Evolutionary conservation across 92 coral and sea anemone genomes (phyloP).

Genomic region (Phenganax subtilis): DNA sequence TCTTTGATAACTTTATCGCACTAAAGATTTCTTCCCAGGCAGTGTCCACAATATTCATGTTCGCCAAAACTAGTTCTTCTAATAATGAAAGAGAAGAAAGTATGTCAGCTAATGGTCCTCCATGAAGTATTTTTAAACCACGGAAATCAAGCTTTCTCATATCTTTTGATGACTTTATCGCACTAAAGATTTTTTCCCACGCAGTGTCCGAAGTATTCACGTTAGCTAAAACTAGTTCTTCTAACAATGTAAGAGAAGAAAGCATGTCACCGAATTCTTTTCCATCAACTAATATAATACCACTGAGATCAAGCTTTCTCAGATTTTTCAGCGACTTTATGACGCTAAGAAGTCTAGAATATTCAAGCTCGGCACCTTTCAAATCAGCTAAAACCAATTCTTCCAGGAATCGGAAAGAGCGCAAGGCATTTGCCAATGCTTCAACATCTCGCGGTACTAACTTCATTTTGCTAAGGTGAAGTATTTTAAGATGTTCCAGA

Average conservation of each 20-base stretch:
- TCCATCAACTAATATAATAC: background rate
- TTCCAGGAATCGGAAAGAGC: too few species aligned
- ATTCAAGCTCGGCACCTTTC: too few species aligned
- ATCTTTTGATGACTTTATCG: background rate
- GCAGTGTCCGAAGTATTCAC: background rate
- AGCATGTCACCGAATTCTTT: background rate
- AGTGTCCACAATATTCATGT: background rate
- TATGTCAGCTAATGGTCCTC: background rate
- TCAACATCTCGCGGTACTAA: too few species aligned
- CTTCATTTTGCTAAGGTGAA: too few species aligned
- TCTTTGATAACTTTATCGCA: background rate
- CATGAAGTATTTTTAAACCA: background rate
- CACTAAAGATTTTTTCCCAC: background rate
- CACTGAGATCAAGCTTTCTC: background rate
- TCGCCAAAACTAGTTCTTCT: background rate
- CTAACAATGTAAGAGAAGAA: background rate
- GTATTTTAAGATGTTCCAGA: too few species aligned
- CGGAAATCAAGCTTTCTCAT: background rate
- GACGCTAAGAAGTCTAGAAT: too few species aligned
- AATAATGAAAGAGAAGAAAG: background rate
- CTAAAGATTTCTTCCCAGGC: background rate
- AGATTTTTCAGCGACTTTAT: background rate
- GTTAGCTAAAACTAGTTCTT: slow-evolving; percentile 2
- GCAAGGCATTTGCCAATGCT: too few species aligned
- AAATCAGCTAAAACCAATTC: too few species aligned